Percentiles rank a stretch among this genome's conserved stretches.
These are phyloP conservation scores for Syngnathoides biaculeatus DNA, from an alignment of 2,113 vertebrate genomes.

Conservation along the genomic window DNA sequence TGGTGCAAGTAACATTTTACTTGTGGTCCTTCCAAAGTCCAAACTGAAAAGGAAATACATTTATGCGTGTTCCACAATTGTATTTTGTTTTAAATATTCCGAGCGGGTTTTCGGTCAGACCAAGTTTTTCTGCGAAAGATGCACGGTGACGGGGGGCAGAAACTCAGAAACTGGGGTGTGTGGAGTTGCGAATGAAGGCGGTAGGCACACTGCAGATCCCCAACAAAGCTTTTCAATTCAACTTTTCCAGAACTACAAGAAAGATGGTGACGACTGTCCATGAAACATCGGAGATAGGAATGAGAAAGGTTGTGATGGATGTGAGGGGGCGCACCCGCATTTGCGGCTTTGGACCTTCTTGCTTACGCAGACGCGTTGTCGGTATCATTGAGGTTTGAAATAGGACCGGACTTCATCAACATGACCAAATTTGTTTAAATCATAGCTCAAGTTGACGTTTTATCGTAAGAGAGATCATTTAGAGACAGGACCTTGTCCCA, in stretches of 20 bases:
- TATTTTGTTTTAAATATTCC: background rate
- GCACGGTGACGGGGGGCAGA: background rate
- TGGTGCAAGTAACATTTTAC: background rate
- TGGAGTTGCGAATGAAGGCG: slow-evolving; percentile 7
- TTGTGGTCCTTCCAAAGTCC: background rate
- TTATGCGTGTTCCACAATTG: background rate
- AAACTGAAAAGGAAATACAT: background rate
- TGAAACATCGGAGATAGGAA: slow-evolving; percentile 43
- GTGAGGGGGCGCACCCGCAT: slow-evolving; percentile 44
- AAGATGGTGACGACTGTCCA: slow-evolving; percentile 31
- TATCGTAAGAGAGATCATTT: background rate
- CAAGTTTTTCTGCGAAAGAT: slow-evolving; percentile 2
- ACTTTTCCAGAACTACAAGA: slow-evolving; percentile 35
- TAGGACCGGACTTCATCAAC: background rate
- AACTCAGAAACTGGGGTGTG: slow-evolving; percentile 2
- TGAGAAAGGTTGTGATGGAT: slow-evolving; percentile 63
- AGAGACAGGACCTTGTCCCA: background rate
- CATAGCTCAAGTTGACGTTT: background rate
- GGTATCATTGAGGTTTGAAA: slow-evolving; percentile 18
- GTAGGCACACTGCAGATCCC: slow-evolving; percentile 12
- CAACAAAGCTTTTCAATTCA: slow-evolving; percentile 47
- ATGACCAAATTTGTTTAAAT: background rate
- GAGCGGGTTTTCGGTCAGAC: slow-evolving; percentile 1
- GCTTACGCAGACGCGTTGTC: slow-evolving; percentile 26
- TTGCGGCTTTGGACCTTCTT: slow-evolving; percentile 28